A percentile compares a stretch with the other conserved stretches of the same genome.
phyloP scores from a whole-genome alignment of 2,113 vertebrate genomes.

The Athene noctua region DNA sequence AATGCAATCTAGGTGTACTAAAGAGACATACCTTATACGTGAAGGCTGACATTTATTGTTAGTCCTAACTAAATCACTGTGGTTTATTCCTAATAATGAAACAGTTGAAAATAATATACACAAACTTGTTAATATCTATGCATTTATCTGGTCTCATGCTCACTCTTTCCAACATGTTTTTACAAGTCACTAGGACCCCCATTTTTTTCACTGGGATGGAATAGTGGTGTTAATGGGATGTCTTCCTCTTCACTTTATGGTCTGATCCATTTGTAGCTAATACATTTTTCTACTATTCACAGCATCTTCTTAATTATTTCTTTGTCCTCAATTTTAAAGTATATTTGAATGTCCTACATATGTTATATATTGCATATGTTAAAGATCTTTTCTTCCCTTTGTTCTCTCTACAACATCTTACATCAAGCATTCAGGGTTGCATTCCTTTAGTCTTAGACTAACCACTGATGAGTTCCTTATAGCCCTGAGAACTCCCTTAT shows the following conservation, averaged over 20 bases:
- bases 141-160: too few relatives aligned
- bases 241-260: neutral
- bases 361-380: neutral
- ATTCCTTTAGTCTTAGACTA: neutral
- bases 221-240: neutral
- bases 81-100: neutral
- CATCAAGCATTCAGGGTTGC: neutral
- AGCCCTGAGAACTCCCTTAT: neutral
- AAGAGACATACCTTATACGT: neutral
- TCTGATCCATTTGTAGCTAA: neutral
- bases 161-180: neutral
- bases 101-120: neutral
- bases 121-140: neutral
- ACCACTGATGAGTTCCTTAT: neutral
- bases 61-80: neutral
- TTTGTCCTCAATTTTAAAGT: neutral
- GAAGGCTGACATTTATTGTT: neutral
- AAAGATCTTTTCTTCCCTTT: neutral
- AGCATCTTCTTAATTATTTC: neutral
- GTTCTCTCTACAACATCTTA: neutral
- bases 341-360: neutral
- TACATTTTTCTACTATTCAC: neutral
- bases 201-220: neutral
- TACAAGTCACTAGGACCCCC: neutral
- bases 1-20: neutral